Evolutionary conservation across 2,888 invertebrate genomes (phyloP).

Genomic region (Trichopoda pennipes): DNA sequence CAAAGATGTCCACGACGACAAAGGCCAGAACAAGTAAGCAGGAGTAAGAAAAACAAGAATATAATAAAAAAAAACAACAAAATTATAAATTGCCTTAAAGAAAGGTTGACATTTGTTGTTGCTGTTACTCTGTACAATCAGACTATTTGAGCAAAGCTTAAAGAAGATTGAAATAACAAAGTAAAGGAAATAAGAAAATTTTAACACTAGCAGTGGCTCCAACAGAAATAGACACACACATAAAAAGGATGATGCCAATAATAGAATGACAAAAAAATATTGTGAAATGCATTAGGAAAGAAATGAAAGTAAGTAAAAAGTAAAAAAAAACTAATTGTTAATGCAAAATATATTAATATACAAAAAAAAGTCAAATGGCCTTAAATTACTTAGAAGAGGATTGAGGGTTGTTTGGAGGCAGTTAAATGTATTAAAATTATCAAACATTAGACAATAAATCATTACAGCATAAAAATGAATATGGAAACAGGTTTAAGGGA

Average conservation of each 20-base stretch:
- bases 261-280: conserved; percentile 31
- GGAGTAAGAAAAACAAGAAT: conserved; percentile 6
- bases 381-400: conserved; percentile 16
- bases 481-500: conserved; percentile 62
- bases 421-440: conserved; percentile 49
- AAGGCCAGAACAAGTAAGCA: conserved; percentile 39
- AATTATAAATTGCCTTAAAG: conserved; percentile 68
- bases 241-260: conserved; percentile 66
- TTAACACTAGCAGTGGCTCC: conserved; percentile 28
- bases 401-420: conserved; percentile 23
- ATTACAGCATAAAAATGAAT: conserved; percentile 60
- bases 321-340: conserved; percentile 65
- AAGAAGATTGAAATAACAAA: conserved; percentile 66
- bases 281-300: conserved; percentile 58
- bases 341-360: conserved; percentile 57
- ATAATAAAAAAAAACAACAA: conserved; percentile 48
- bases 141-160: conserved; percentile 43
- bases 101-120: conserved; percentile 68
- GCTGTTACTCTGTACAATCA: conserved; percentile 32
- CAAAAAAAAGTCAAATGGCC: conserved; percentile 21
- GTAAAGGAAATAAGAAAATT: conserved; percentile 69
- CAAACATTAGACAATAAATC: conserved; percentile 62
- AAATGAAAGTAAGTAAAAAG: conserved; percentile 5
- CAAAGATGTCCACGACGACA: conserved; percentile 24
- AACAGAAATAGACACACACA: conserved; percentile 2